Base-by-base conservation (phyloP, 2,888 invertebrate species). In the Autographa pulchrina region DNA sequence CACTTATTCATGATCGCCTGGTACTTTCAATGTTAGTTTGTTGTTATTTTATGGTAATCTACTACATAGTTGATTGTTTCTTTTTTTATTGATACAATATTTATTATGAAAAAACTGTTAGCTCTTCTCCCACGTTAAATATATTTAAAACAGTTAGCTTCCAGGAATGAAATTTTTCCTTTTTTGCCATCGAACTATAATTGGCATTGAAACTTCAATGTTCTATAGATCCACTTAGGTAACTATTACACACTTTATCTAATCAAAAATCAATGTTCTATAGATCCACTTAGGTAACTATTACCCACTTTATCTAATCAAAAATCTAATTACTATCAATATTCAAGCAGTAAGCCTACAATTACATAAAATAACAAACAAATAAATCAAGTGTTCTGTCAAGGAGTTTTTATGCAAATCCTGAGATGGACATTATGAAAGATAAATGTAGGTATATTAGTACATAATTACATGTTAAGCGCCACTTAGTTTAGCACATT, bases 401-500 rank as follows among this genome's bases (percentile, higher is more conserved):
- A 80, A 76, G 62, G 25, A 62, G 58, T 73, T 80, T 78, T 80
- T 68, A 78, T 77, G 74, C 65, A 74, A 77, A 80, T 66, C 31
- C 35, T 65, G 74, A 71, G 35, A 68, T 75, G 66, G 62, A 6
- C 64, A 80, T 72, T 74, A 64, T 68, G 67, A 25, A n/a, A 65
- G 80, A 74, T 77, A 72, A 65, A 82, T 76, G 77, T n/a, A n/a
- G n/a, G n/a, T 64, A 83, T 79, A 79, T 81, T 74, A 76, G 68
- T 48, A 56, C 60, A 71, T 82, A 83, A 83, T 83, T 75, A 81
- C 43, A 83, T 16, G 81, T 70, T 74, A 54, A 59, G 64, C 74
- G 62, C 60, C 38, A 2, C 38, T 38, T 11, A 38, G 38, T 38
- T 38, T 38, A 38, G 77, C 82, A 82, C 76, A 64, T 74, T 74